phyloP scores from a whole-genome alignment of 2,113 vertebrate species.

The Phasianus colchicus region DNA sequence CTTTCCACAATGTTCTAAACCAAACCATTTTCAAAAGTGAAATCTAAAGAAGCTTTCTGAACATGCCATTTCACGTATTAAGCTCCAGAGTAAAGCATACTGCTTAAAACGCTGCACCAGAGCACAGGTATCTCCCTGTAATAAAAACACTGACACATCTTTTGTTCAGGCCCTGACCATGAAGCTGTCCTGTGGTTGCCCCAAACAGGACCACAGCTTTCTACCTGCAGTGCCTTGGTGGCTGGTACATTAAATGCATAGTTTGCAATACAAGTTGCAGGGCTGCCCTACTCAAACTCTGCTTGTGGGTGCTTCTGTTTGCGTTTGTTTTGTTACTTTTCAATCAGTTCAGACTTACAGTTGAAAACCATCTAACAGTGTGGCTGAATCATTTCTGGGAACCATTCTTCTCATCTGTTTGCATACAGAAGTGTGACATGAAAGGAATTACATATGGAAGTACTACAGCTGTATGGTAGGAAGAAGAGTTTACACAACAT shows the following conservation, averaged over 20 bases:
- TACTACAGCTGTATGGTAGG: neutral
- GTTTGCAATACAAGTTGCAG: neutral
- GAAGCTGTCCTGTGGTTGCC: neutral
- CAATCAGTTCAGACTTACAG: neutral
- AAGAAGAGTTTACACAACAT: slow-evolving; percentile 2
- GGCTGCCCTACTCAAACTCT: neutral
- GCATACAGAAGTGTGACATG: neutral
- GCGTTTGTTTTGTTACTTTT: neutral
- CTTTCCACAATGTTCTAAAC: slow-evolving; percentile 12
- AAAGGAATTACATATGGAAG: neutral
- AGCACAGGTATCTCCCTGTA: neutral
- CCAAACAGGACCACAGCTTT: neutral
- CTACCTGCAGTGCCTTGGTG: rapidly evolving
- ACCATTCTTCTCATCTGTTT: neutral
- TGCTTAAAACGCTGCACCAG: neutral
- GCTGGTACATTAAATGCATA: neutral
- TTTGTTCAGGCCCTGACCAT: rapidly evolving
- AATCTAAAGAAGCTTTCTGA: neutral
- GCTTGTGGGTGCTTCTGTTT: neutral
- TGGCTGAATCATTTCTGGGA: neutral
- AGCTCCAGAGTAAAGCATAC: neutral
- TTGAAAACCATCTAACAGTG: neutral
- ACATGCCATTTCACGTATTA: neutral
- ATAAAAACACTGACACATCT: neutral
- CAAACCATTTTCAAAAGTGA: neutral